Base-by-base conservation (phyloP, 53 echinoderm and acorn worm species). In the Paelopatides confundens region DNA sequence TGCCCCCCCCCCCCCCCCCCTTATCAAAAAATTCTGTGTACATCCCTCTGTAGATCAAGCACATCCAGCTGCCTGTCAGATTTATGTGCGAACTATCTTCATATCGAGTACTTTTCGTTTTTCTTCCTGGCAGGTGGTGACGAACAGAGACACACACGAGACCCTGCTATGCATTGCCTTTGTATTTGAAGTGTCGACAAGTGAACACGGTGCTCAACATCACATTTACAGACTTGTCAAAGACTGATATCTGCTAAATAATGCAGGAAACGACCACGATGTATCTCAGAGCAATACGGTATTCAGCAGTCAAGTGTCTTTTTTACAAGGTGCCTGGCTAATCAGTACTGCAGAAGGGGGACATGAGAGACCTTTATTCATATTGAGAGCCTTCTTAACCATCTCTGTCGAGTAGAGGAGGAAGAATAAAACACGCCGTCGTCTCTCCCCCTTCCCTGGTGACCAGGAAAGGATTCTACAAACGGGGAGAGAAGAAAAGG, bases 171-270 rank as follows among this genome's bases (percentile, higher is more conserved):
- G 97, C 89, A 97, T 97, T 31, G 97, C 97, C 40, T 97, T 93
- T 83, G 97, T 97, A 78, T 97, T 97, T 93, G 97, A 97, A 87
- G 97, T 97, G 50, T 97, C 95, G 38, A 97, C 97, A 15, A 97
- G 97, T 48, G 97, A 97, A 77, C 97, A 97, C 31, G 97, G 97
- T 15, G 95, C 97, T 30, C 97, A 97, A 50, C 97, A 97, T 69
- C 97, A 97, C 90, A 97, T 97, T 86, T 97, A 97, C 84, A 93
- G 95, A 86, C 90, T 96, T 64, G 97, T 97, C 85, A 97, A 97
- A 85, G 95, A 96, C 87, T 96, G 81, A 81, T 39, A 67, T 33
- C 12, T 28, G 28, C 63, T 35, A n/a, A 68, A 68, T 11, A 43
- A 70, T 27, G 17, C 46, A 39, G 36, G 24, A 74, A 28, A 35